Evolutionary conservation across 2,113 vertebrate genomes (phyloP), one percentile per base, ranked within the genome.

Genomic region (Panurus biarmicus): DNA sequence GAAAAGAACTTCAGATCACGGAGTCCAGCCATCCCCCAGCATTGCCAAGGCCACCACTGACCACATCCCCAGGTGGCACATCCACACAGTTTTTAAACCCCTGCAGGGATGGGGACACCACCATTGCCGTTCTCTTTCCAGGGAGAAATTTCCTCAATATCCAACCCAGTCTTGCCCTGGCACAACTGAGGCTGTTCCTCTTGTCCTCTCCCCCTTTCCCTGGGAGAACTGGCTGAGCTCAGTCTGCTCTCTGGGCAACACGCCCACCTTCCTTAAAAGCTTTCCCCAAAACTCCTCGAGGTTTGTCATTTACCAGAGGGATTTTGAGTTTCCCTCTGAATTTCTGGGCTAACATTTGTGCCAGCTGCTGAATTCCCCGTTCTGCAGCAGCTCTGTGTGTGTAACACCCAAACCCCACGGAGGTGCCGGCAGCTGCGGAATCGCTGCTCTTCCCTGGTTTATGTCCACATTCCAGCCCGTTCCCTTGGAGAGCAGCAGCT

Each of bases 341-440:
- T 47, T 48, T 16, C 51, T 67, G 42, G n/a, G n/a, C n/a, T n/a
- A n/a, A n/a, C n/a, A n/a, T n/a, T n/a, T n/a, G n/a, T n/a, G n/a
- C n/a, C n/a, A n/a, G n/a, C n/a, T n/a, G 62, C 62, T 47, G 11
- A 1, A 56, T 31, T 31, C 22, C 61, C 38, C 1, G 4, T 33
- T 19, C 22, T 76, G 45, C 60, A 21, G 2, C 74, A 40, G 40
- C 40, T 40, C 40, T 40, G 40, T 10, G 40, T 40, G 11, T 14
- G 14, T 40, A 14, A 40, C 11, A 6, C 15, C 48, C 38, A 7
- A 24, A 24, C 2, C 0, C 0, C 7, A 3, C 1, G 6, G 36
- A 23, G 60, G 38, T 8, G 11, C 19, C 5, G 3, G 40, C 53
- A 10, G 40, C 24, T 22, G 18, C 1, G 6, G 38, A 9, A 20